Percentiles rank a stretch among this genome's conserved stretches.
Conservation (phyloP, 2,888 invertebrate species). For the Sclerodermus sp. region DNA sequence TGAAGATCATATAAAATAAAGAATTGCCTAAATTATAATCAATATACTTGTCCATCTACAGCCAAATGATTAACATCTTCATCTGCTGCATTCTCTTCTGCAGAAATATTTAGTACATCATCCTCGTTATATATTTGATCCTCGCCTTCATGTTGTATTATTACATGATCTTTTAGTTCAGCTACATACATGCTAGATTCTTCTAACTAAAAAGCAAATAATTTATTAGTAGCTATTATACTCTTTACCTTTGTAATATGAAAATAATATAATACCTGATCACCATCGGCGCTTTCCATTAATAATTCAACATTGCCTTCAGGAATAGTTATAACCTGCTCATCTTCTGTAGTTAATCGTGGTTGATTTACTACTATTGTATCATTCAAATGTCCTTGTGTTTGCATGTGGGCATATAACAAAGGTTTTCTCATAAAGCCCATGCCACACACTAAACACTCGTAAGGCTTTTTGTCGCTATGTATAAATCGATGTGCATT, state of each 20-base stretch:
- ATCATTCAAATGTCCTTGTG: slow-evolving; percentile 74
- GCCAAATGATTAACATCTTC: slow-evolving; percentile 44
- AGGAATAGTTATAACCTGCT: slow-evolving; percentile 58
- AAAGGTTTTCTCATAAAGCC: slow-evolving; percentile 84
- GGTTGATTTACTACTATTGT: slow-evolving; percentile 84
- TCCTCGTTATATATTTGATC: slow-evolving; percentile 49
- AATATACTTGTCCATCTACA: slow-evolving; percentile 43
- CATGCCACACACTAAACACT: slow-evolving; percentile 77
- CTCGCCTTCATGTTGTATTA: slow-evolving; percentile 57
- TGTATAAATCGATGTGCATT: slow-evolving; percentile 85
- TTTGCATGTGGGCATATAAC: slow-evolving; percentile 76
- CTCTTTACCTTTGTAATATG: too few relatives aligned
- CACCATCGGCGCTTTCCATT: slow-evolving; percentile 43
- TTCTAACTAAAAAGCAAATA: slow-evolving; percentile 32
- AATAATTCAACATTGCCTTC: slow-evolving; percentile 50
- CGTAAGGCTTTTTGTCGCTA: slow-evolving; percentile 84
- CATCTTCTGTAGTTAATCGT: slow-evolving; percentile 65
- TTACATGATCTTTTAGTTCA: slow-evolving; percentile 60
- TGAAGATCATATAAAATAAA: neutral
- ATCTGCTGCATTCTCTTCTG: slow-evolving; percentile 30
- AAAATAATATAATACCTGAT: slow-evolving; percentile 38
- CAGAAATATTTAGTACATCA: slow-evolving; percentile 40
- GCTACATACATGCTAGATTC: slow-evolving; percentile 61
- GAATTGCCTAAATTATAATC: neutral
- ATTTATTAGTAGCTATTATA: neutral